Conservation (phyloP, 2,888 invertebrate genomes). For the Leptinotarsa juncta region DNA sequence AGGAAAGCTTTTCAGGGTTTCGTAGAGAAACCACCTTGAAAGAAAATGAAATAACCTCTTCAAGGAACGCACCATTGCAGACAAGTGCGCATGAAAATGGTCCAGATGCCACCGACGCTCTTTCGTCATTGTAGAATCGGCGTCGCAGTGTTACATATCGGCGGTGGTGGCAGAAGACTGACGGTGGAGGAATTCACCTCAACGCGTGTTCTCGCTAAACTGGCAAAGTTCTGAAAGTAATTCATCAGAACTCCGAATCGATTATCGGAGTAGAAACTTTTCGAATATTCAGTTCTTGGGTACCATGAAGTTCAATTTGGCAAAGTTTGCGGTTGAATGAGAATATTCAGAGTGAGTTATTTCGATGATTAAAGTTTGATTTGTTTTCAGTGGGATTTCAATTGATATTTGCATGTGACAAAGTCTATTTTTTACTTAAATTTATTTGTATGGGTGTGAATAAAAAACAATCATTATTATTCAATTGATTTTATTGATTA, state of each 20-base stretch:
- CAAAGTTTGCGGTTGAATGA: neutral
- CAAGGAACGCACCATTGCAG: conserved; percentile 22
- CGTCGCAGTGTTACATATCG: conserved; percentile 46
- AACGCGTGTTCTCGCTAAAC: conserved; percentile 5
- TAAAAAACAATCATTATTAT: too few relatives aligned
- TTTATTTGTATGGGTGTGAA: too few relatives aligned
- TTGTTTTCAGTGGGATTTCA: neutral
- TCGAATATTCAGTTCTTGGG: neutral
- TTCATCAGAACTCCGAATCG: neutral
- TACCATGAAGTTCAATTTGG: neutral
- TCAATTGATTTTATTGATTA: too few relatives aligned
- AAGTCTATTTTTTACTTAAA: too few relatives aligned
- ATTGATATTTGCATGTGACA: neutral
- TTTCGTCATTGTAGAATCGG: conserved; percentile 40
- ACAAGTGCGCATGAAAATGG: conserved; percentile 46
- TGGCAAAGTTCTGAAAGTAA: conserved; percentile 3
- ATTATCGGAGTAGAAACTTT: conserved; percentile 1
- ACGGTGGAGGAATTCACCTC: conserved; percentile 30
- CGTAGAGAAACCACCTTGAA: neutral
- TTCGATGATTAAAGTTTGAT: too few relatives aligned
- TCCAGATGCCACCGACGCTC: conserved; percentile 39
- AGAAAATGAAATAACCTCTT: neutral
- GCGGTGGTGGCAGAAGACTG: conserved; percentile 30
- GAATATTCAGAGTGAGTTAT: conserved; percentile 1
- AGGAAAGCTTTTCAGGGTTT: neutral